Evolutionary conservation across 2,888 invertebrate genomes (phyloP).

Genomic region (Callyntrura sp.): DNA sequence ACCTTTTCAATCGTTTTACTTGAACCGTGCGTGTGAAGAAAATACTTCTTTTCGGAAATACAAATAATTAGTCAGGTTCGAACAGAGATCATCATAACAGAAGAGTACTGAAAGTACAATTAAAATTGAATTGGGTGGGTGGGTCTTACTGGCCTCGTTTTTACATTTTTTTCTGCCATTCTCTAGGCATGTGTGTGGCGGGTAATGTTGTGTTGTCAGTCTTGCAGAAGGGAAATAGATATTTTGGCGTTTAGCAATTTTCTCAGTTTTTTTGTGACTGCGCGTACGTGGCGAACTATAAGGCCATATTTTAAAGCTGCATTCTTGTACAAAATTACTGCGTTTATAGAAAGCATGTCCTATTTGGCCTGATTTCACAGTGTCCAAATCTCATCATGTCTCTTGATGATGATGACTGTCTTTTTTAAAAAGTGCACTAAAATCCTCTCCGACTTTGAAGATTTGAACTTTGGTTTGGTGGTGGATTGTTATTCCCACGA

Average conservation of each 20-base stretch:
- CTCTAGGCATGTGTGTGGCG: background rate
- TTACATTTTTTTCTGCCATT: background rate
- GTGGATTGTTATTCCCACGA: background rate
- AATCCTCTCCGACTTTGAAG: background rate
- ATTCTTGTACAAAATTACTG: background rate
- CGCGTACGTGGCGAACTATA: background rate
- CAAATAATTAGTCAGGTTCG: conserved; percentile 53
- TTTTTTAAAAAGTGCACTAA: background rate
- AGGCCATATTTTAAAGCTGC: background rate
- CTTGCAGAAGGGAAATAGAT: conserved; percentile 40
- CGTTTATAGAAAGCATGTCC: conserved; percentile 28
- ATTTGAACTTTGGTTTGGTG: background rate
- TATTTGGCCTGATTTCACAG: conserved; percentile 50
- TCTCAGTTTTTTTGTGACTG: background rate
- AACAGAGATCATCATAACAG: background rate
- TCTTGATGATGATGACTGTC: conserved; percentile 6
- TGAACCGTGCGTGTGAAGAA: conserved; percentile 13
- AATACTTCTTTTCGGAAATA: conserved; percentile 17
- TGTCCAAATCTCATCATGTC: conserved; percentile 38
- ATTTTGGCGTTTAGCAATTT: conserved; percentile 59
- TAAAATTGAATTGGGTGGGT: conserved; percentile 49
- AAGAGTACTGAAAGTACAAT: conserved; percentile 3
- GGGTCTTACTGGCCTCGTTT: conserved; percentile 48
- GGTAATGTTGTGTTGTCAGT: background rate
- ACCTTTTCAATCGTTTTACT: background rate